Evolutionary conservation across 2,888 invertebrate genomes (phyloP), one percentile per base, ranked within the genome.

Genomic region (Ctena decussata): DNA sequence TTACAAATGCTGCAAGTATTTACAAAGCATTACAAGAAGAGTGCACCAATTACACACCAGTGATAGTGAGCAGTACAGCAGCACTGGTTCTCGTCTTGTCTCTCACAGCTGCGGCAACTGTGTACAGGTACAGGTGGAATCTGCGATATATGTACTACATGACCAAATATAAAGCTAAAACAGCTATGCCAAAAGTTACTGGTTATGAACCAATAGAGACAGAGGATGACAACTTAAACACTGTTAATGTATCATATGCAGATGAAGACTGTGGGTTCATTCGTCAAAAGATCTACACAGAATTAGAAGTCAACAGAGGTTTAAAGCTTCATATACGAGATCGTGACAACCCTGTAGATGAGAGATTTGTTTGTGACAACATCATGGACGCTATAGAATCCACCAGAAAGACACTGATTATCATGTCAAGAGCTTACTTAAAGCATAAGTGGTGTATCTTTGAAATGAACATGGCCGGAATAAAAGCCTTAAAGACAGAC

Each of bases 381-480:
- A 89, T 89, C 30, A 57, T 82, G 27, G 41, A 80, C 35, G 89
- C 86, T 0, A 81, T 89, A 6, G 75, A 80, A 39, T 75, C 73
- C 21, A 82, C 81, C n/a, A 44, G 74, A 1, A 85, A 79, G 57
- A 85, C 86, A 12, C 18, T 89, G 35, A 73, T 86, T 27, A 21
- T 86, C 1, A 44, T 89, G 57, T 82, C 86, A 15, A 46, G 53
- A 5, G 71, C 39, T 35, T 89, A 86, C 76, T 39, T 86, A 21
- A 49, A 49, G 2, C 86, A 86, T 44, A 70, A 82, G 21, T 89
- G 89, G 89, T 89, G 89, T 32, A 53, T 78, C n/a, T 89, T 82
- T 53, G 89, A 89, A 72, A 77, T 89, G 77, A 81, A 88, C 32
- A 88, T 88, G 88, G 88, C 86, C 0, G 76, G 80, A 21, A 79